Evolutionary conservation across 2,113 vertebrate genomes (phyloP), one percentile per base, ranked within the genome.

Genomic region (Rana temporaria): DNA sequence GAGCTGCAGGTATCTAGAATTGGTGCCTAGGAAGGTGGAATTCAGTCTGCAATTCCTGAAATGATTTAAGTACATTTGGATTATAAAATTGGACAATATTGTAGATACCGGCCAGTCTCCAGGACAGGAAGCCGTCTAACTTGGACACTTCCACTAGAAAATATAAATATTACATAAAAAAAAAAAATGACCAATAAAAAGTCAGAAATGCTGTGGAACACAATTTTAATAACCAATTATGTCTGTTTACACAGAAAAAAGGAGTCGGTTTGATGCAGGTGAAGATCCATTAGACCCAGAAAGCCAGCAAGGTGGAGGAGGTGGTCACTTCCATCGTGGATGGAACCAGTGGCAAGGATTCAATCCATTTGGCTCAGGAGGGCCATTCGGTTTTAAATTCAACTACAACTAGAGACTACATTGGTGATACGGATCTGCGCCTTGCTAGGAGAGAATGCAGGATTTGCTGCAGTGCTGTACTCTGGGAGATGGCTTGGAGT

Each of bases 321-420:
- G 93, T 55, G 92, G 89, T 84, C 92, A 95, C 77, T 98, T 97
- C 87, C 93, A 97, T 12, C 90, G 95, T 74, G 94, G 93, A 71
- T 96, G 94, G 94, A 95, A 97, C 38, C 93, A 92, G 0, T 98
- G 95, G 92, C 97, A 98, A 86, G 98, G 96, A 26, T 99, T 98
- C 86, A 98, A 99, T 77, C 98, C 98, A 1, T 99, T 99, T 5
- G 95, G 96, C 79, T 99, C 98, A 0, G 93, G 94, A 86, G 98
- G 98, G 91, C 95, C 96, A 1, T 99, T 99, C 86, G 94, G 94
- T 89, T 99, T 99, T 87, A 99, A 99, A 88, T 99, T 99, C 84
- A 93, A 94, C 89, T 97, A 95, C 90, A 98, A 98, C 92, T 99
- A 94, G 96, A 89, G 86, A 89, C 88, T 88, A 20, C 82, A 84